Conservation (phyloP, 2,113 vertebrate species). For the Carettochelys insculpta region DNA sequence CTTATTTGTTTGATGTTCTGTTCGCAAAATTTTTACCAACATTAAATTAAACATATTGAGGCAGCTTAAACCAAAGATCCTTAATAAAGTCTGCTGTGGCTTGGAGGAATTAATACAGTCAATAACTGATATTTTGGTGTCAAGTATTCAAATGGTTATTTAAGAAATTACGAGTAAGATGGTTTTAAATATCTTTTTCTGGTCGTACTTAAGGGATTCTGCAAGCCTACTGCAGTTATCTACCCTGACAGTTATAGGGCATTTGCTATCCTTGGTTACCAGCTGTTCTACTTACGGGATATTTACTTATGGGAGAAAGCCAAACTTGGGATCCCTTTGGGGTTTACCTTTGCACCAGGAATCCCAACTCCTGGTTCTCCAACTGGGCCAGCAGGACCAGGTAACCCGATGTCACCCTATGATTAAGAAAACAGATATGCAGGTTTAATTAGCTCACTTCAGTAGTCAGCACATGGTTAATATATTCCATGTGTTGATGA, state of each 20-base stretch:
- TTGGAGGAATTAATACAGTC: background rate
- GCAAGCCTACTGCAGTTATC: background rate
- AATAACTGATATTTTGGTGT: background rate
- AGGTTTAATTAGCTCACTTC: background rate
- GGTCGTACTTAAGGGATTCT: background rate
- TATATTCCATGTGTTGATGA: background rate
- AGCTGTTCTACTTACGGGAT: background rate
- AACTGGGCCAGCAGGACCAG: constrained; percentile 82
- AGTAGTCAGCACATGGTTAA: background rate
- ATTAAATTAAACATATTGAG: background rate
- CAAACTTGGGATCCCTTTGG: background rate
- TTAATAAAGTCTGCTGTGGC: background rate
- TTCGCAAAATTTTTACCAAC: background rate
- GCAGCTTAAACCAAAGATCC: background rate
- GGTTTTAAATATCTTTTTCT: background rate
- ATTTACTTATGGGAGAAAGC: background rate
- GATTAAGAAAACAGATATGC: constrained; percentile 29
- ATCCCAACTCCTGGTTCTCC: constrained; percentile 89
- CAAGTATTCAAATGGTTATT: background rate
- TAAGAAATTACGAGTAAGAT: background rate
- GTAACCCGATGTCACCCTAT: constrained; percentile 85
- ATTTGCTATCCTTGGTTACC: background rate
- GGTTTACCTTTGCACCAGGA: constrained; percentile 87
- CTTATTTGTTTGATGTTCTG: background rate
- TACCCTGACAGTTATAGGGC: background rate